Evolutionary conservation across 2,888 invertebrate species (phyloP).

Genomic region (Galeopsomyia nigrocyanea): DNA sequence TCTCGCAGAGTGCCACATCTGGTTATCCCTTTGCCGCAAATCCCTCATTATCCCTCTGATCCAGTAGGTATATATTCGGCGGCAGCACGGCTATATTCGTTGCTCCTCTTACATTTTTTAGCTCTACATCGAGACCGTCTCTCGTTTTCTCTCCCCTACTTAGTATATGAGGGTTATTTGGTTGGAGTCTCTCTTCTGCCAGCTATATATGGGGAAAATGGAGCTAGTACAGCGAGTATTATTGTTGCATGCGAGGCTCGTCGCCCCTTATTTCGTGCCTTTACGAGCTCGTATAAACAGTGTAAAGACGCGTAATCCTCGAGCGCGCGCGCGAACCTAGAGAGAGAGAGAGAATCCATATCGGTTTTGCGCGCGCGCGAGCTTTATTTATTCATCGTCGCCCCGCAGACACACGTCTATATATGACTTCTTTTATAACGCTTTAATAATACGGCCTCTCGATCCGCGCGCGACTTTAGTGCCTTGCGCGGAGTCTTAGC

Average conservation of each 20-base stretch:
- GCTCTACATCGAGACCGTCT: background rate
- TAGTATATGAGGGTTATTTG: slow-evolving; percentile 28
- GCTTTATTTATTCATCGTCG: slow-evolving; percentile 13
- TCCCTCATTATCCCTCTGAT: slow-evolving; percentile 28
- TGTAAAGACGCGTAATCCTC: slow-evolving; percentile 10
- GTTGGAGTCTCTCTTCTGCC: background rate
- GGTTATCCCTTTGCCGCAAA: slow-evolving; percentile 23
- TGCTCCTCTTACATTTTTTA: slow-evolving; percentile 33
- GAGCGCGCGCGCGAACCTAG: too few species aligned
- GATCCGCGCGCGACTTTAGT: background rate
- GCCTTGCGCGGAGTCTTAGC: too few species aligned
- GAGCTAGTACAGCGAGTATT: slow-evolving; percentile 16
- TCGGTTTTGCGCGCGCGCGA: background rate
- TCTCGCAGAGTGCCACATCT: background rate
- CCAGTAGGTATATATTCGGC: background rate
- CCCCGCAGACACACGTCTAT: background rate
- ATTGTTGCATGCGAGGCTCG: slow-evolving; percentile 28
- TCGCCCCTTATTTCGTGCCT: slow-evolving; percentile 23
- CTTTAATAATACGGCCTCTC: slow-evolving; percentile 16
- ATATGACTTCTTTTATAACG: slow-evolving; percentile 22
- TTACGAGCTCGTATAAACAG: slow-evolving; percentile 25
- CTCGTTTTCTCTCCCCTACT: background rate
- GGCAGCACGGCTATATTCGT: background rate
- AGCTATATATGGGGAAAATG: background rate
- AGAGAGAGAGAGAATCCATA: background rate